phyloP scores from a whole-genome alignment of 2,113 vertebrate species.

The Platysteira castanea region DNA sequence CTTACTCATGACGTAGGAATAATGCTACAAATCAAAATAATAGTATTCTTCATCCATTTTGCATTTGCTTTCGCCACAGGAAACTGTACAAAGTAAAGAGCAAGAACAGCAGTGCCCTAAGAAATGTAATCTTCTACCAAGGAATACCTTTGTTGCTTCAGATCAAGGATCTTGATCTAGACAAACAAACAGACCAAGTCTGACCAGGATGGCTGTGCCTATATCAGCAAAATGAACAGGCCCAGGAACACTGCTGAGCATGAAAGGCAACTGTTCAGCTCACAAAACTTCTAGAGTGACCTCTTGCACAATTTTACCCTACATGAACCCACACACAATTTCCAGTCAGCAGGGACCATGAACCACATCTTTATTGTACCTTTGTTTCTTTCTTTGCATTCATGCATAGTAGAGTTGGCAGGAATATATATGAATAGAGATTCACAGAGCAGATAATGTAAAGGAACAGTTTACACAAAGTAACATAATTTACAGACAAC shows the following conservation, averaged over 20 bases:
- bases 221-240: background rate
- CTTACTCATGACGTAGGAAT: background rate
- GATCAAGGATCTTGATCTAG: background rate
- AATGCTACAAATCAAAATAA: conserved; percentile 5
- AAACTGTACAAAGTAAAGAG: background rate
- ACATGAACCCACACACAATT: background rate
- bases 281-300: background rate
- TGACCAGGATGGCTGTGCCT: background rate
- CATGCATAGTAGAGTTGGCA: background rate
- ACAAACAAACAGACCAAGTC: background rate
- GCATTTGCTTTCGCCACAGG: background rate
- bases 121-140: background rate
- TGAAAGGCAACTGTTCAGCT: background rate
- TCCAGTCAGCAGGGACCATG: background rate
- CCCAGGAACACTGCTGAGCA: background rate
- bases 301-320: background rate
- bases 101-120: background rate
- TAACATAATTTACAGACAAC: background rate
- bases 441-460: background rate
- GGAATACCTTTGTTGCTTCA: background rate
- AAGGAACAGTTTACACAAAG: background rate
- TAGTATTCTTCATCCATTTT: background rate
- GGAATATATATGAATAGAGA: background rate
- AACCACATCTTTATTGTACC: background rate
- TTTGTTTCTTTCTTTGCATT: background rate